Base-by-base conservation (phyloP, 1,140 invertebrate genomes). In the Drosophila littoralis region DNA sequence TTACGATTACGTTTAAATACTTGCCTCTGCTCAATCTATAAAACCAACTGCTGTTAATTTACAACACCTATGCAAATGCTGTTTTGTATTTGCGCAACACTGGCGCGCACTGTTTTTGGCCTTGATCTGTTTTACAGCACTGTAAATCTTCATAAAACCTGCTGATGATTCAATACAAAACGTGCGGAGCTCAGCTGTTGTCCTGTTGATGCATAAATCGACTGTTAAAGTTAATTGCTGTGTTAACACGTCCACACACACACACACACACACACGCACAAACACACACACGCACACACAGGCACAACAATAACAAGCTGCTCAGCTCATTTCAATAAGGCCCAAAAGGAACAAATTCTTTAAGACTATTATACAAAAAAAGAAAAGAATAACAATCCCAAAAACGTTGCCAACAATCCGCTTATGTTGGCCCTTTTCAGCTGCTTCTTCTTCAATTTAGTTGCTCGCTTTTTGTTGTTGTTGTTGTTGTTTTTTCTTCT, bases 201-300 rank as follows among this genome's bases (percentile, higher is more conserved):
- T 55, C 36, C 59, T 83, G 80, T 68, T 64, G 75, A 60, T 57
- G 81, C 71, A 85, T 85, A 85, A 85, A 81, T 85, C 64, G 74
- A 75, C 77, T 75, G 78, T 78, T 81, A 81, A 81, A 85, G 81
- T 85, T 85, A 85, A 85, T 85, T 85, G 81, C 81, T 81, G 43
- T 85, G 81, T 85, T 85, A 85, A 85, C 81, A 85, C 81, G 81
- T 85, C 78, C 71, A 58, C 46, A 59, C 45, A 75, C 51, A 71
- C 45, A 70, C 65, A 36, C 36, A 54, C 54, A 61, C 28, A 38
- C 28, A 15, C 22, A 45, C 35, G 32, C 22, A 42, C 48, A 42
- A 15, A 55, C 46, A 43, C 9, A 38, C 10, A 10, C 8, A 17
- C 36, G 38, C 60, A 55, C 13, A 38, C 28, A 13, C n/a, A 45